Evolutionary conservation across 2,888 invertebrate genomes (phyloP).

Genomic region (Metellina segmentata): DNA sequence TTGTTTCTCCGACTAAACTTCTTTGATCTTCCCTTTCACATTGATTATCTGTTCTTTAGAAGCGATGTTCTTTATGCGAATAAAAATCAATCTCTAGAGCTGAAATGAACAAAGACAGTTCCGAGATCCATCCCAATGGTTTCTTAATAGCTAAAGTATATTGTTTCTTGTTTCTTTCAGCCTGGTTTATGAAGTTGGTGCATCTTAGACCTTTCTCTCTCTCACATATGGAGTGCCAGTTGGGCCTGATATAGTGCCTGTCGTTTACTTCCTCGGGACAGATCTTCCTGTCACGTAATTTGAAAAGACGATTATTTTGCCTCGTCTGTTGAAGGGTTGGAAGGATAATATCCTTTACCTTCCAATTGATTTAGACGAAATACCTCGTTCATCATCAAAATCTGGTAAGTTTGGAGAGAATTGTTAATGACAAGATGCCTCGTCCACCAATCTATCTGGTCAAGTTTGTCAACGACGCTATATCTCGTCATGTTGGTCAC

Average conservation of each 20-base stretch:
- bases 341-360: no score
- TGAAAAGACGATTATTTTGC: neutral
- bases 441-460: no score
- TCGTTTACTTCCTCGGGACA: neutral
- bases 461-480: no score
- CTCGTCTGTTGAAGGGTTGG: no score
- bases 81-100: neutral
- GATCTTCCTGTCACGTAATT: neutral
- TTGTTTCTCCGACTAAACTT: neutral
- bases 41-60: neutral
- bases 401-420: no score
- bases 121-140: neutral
- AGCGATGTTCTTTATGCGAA: neutral
- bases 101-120: neutral
- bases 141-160: neutral
- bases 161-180: neutral
- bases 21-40: neutral
- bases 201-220: neutral
- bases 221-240: neutral
- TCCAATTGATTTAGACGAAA: no score
- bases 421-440: no score
- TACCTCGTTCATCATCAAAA: no score
- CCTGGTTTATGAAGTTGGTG: neutral
- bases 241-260: neutral
- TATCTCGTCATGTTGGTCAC: no score